phyloP scores from a whole-genome alignment of 2,797 vertebrate species.

The Leuciscus waleckii region DNA sequence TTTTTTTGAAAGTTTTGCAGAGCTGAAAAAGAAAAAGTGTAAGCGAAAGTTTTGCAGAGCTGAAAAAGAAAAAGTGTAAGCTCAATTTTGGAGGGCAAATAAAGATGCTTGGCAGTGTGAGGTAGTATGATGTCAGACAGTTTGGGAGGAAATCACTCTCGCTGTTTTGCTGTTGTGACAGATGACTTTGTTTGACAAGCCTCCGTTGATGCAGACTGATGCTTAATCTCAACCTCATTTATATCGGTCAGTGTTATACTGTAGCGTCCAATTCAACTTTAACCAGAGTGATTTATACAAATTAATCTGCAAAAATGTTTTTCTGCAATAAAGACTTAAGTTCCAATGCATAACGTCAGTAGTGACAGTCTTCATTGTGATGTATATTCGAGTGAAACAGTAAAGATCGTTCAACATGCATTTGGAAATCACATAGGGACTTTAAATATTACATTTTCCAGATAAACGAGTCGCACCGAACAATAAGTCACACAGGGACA shows the following conservation, averaged over 20 bases:
- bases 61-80: background rate
- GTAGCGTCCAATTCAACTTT: background rate
- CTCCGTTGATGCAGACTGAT: slow-evolving; percentile 63
- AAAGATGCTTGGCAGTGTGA: slow-evolving; percentile 79
- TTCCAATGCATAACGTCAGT: background rate
- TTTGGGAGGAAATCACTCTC: slow-evolving; percentile 83
- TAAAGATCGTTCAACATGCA: background rate
- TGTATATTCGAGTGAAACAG: too few species aligned
- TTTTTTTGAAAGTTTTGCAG: slow-evolving; percentile 42
- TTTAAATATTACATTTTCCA: background rate
- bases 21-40: background rate
- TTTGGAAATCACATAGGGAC: background rate
- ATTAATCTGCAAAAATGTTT: background rate
- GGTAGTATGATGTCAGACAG: slow-evolving; percentile 79
- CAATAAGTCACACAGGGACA: background rate
- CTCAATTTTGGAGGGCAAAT: slow-evolving; percentile 58
- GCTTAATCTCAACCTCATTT: slow-evolving; percentile 46
- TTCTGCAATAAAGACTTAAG: background rate
- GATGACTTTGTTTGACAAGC: slow-evolving; percentile 59
- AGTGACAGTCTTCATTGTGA: background rate
- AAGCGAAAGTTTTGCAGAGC: slow-evolving; percentile 49
- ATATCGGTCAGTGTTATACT: background rate
- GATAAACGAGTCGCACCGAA: background rate
- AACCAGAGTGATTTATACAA: background rate
- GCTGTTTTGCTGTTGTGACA: slow-evolving; percentile 73